These are phyloP conservation scores for Peromyscus nudipes DNA, from an alignment of 2,797 vertebrate species.

Conservation along the genomic window DNA sequence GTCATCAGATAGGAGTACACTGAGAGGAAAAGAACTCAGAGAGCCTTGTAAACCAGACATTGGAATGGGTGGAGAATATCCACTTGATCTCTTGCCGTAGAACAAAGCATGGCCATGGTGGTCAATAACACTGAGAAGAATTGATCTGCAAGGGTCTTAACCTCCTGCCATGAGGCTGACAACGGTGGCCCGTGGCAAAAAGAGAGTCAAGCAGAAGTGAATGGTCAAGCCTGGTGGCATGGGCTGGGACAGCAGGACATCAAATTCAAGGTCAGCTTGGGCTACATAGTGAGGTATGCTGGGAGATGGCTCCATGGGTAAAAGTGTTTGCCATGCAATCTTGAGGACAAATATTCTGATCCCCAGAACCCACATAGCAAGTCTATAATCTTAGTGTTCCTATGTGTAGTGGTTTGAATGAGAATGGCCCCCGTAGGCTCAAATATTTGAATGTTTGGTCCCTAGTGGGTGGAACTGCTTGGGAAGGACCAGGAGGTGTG, in stretches of 20 bases:
- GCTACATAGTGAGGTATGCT: not conserved
- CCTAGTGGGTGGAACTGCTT: not conserved
- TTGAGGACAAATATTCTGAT: not conserved
- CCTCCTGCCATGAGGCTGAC: not conserved
- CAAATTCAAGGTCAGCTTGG: not conserved
- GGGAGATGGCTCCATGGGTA: not conserved
- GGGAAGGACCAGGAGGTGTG: not conserved
- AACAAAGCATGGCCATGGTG: not conserved
- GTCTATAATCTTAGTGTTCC: not conserved
- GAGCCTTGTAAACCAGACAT: not conserved
- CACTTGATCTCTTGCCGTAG: not conserved
- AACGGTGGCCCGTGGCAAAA: not conserved
- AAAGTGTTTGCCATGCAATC: not conserved
- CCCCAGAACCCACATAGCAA: not conserved
- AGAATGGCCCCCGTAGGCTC: not conserved
- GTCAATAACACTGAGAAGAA: not conserved
- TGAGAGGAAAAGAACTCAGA: not conserved
- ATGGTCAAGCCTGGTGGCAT: not conserved
- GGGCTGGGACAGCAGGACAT: not conserved
- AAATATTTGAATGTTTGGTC: not conserved
- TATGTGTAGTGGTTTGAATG: not conserved
- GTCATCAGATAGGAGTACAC: not conserved
- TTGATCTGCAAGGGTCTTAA: not conserved
- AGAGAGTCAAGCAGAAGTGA: not conserved
- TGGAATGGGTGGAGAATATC: not conserved